These are phyloP conservation scores for Andrena bicolor DNA, from an alignment of 2,888 invertebrate genomes.

Conservation along the genomic window DNA sequence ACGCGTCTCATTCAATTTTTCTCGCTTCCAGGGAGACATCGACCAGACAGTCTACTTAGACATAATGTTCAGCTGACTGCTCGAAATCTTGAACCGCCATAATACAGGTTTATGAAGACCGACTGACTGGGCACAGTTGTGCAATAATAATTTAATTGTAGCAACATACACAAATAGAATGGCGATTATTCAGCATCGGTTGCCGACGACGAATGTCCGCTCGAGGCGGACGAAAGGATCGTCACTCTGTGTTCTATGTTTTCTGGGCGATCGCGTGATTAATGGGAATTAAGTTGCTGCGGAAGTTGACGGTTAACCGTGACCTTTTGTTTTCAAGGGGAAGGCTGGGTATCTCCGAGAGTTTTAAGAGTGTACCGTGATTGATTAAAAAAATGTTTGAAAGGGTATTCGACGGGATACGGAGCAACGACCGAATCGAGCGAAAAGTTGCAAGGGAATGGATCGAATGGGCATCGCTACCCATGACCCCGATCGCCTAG, in stretches of 20 bases:
- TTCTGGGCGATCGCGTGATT: constrained; percentile 18
- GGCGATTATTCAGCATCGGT: background rate
- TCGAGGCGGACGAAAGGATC: background rate
- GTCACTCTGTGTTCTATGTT: background rate
- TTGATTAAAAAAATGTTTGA: constrained; percentile 4
- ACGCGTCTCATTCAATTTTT: background rate
- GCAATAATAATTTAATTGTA: background rate
- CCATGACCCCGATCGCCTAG: constrained; percentile 29
- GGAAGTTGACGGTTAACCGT: constrained; percentile 6
- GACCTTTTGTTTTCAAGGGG: constrained; percentile 6
- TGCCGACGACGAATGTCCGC: background rate
- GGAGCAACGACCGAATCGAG: constrained; percentile 9
- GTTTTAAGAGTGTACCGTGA: too few species aligned
- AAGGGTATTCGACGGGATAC: background rate
- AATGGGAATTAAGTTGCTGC: constrained; percentile 3
- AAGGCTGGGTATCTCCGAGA: background rate
- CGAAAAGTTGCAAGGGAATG: constrained; percentile 2
- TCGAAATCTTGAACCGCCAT: too few species aligned
- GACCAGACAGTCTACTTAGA: background rate
- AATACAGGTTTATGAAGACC: background rate
- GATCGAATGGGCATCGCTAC: constrained; percentile 17
- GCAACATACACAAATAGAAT: background rate
- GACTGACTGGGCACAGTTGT: background rate
- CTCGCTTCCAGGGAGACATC: background rate
- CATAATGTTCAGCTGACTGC: background rate